These are phyloP conservation scores for Arvicanthis niloticus DNA, from an alignment of 2,113 vertebrate species.

Conservation along the genomic window DNA sequence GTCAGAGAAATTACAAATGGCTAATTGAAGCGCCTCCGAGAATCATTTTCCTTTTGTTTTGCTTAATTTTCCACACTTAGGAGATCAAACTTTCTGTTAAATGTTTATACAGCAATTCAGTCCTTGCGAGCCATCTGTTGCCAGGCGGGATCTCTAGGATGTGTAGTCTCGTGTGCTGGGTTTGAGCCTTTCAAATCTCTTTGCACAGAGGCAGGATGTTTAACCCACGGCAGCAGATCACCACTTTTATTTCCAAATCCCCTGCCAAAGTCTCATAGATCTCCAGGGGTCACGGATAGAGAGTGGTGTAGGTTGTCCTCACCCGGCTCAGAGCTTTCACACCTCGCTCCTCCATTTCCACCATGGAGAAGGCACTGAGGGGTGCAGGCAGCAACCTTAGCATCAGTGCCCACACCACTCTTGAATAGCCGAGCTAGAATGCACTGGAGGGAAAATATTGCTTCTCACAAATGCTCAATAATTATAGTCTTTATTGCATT, in stretches of 20 bases:
- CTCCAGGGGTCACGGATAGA: not conserved
- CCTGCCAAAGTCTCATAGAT: constrained; percentile 68
- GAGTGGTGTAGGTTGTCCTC: not conserved
- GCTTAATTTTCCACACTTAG: constrained; percentile 79
- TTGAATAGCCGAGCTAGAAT: constrained; percentile 81
- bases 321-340: not conserved
- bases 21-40: constrained; percentile 78
- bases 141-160: constrained; percentile 53
- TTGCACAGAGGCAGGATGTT: constrained; percentile 75
- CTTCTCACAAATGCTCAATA: constrained; percentile 88
- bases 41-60: constrained; percentile 82
- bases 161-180: constrained; percentile 58
- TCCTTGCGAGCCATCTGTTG: constrained; percentile 75
- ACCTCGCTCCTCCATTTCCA: constrained; percentile 69
- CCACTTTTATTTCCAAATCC: constrained; percentile 79
- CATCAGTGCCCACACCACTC: constrained; percentile 80
- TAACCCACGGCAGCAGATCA: constrained; percentile 73
- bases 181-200: constrained; percentile 71
- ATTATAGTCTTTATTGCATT: constrained; percentile 88
- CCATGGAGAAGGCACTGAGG: constrained; percentile 64
- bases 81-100: constrained; percentile 82
- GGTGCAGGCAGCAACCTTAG: constrained; percentile 64
- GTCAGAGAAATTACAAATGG: constrained; percentile 80
- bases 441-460: constrained; percentile 87
- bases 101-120: constrained; percentile 82